Conservation (phyloP, 2,113 vertebrate genomes). For the Phyllopteryx taeniolatus region DNA sequence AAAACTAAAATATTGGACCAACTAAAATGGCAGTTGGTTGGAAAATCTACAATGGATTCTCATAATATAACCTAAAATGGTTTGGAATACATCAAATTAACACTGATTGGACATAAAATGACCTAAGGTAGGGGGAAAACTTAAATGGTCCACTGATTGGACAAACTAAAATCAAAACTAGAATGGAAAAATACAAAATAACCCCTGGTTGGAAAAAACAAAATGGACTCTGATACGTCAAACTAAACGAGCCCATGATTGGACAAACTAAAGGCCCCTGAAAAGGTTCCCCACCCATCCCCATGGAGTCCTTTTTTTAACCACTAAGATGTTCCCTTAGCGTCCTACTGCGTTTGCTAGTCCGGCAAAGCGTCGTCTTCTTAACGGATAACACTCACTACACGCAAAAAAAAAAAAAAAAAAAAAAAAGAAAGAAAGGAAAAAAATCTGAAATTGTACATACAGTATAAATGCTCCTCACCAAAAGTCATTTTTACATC, state of each 20-base stretch:
- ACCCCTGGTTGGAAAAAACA: background rate
- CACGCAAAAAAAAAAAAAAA: constrained; percentile 16
- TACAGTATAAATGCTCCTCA: constrained; percentile 91
- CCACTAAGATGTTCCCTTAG: constrained; percentile 55
- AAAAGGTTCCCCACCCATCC: constrained; percentile 32
- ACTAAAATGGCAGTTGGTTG: background rate
- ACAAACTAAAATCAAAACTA: too few relatives aligned
- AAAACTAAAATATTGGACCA: background rate
- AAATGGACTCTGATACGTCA: background rate
- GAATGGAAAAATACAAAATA: background rate
- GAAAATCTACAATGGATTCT: too few relatives aligned
- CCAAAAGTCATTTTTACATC: constrained; percentile 89
- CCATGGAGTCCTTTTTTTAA: constrained; percentile 40
- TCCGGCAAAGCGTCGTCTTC: constrained; percentile 53
- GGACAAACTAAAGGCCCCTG: too few relatives aligned
- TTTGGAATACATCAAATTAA: too few relatives aligned
- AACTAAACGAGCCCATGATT: background rate
- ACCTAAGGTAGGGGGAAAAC: too few relatives aligned
- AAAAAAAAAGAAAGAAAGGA: constrained; percentile 15
- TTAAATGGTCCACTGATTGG: too few relatives aligned
- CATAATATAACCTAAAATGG: too few relatives aligned
- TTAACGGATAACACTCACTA: constrained; percentile 38
- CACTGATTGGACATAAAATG: too few relatives aligned
- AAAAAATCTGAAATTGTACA: constrained; percentile 64
- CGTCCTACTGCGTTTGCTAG: constrained; percentile 37